Conservation (phyloP, 2,888 invertebrate species). For the Bedellia somnulentella region DNA sequence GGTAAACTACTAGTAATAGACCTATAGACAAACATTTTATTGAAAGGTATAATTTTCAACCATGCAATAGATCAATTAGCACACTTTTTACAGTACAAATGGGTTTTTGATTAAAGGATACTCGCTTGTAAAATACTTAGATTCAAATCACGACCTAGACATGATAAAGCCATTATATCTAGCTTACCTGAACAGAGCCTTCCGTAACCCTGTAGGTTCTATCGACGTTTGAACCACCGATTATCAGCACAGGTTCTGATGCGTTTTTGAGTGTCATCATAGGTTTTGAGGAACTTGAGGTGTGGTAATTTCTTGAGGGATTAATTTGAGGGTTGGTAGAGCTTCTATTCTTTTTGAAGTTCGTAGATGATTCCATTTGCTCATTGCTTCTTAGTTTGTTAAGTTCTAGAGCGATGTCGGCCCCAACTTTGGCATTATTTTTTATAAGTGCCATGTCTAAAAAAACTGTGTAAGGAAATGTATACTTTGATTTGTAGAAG, state of each 20-base stretch:
- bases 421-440: conserved; percentile 88
- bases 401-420: conserved; percentile 73
- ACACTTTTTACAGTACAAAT: no score
- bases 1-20: no score
- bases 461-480: no score
- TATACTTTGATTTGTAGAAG: no score
- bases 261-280: no score
- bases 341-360: not conserved
- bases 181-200: conserved; percentile 67
- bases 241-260: conserved; percentile 58
- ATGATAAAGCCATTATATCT: no score
- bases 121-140: no score
- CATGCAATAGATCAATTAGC: no score
- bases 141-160: no score
- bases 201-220: conserved; percentile 67
- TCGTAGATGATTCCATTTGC: not conserved
- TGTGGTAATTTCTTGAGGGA: not conserved
- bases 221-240: conserved; percentile 81
- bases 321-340: not conserved
- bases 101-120: no score
- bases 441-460: conserved; percentile 89
- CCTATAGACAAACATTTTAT: no score
- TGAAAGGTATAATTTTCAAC: no score
- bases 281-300: not conserved
- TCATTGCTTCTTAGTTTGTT: conserved; percentile 31